Evolutionary conservation across 2,888 invertebrate species (phyloP).

Genomic region (Pachycephus smyrnensis): DNA sequence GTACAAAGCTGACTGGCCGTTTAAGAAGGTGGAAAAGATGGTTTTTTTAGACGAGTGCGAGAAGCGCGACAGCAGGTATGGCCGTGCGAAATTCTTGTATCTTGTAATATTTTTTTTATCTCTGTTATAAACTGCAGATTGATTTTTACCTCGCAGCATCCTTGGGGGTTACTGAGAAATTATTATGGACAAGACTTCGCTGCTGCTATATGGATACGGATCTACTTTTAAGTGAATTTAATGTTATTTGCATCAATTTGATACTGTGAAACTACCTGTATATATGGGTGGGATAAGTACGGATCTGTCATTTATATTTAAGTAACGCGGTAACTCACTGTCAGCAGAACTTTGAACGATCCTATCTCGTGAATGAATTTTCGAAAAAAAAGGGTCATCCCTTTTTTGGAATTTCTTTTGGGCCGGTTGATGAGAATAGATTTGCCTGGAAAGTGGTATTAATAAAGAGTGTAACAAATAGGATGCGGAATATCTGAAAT

Average conservation of each 20-base stretch:
- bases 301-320: neutral
- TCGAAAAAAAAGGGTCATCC: neutral
- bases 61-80: neutral
- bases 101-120: neutral
- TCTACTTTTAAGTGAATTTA: neutral
- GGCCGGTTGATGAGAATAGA: neutral
- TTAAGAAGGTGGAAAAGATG: neutral
- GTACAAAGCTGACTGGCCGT: neutral
- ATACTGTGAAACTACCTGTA: neutral
- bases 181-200: neutral
- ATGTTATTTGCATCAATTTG: neutral
- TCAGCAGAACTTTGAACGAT: neutral
- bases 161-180: neutral
- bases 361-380: neutral
- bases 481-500: constrained; percentile 44
- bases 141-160: neutral
- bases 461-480: constrained; percentile 51
- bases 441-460: constrained; percentile 33
- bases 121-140: neutral
- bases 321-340: neutral
- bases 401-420: neutral
- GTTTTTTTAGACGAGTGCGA: neutral
- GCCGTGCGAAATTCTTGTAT: neutral
- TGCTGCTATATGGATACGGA: neutral
- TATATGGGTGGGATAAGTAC: neutral